Evolutionary conservation across 2,888 invertebrate genomes (phyloP).

Genomic region (Litoditis marina): DNA sequence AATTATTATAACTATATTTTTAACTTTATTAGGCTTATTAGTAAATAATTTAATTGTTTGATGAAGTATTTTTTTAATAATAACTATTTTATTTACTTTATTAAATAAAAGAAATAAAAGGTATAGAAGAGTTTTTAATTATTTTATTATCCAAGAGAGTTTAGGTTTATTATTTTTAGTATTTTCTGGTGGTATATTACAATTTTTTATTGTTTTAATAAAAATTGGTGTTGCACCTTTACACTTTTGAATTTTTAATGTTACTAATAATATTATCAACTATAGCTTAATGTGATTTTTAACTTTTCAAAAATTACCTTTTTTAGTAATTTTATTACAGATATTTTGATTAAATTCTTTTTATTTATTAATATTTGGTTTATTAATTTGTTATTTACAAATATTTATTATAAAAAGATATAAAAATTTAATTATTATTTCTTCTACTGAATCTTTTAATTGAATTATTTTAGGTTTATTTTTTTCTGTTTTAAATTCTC

Average conservation of each 20-base stretch:
- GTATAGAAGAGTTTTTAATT: slow-evolving; percentile 36
- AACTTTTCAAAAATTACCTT: slow-evolving; percentile 65
- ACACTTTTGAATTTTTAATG: slow-evolving; percentile 41
- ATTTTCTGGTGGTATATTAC: slow-evolving; percentile 26
- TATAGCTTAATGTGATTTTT: slow-evolving; percentile 40
- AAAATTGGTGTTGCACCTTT: slow-evolving; percentile 40
- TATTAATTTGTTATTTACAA: slow-evolving; percentile 38
- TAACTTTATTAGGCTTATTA: slow-evolving; percentile 23
- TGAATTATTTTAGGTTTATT: slow-evolving; percentile 61
- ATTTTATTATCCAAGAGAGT: slow-evolving; percentile 41
- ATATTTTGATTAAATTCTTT: slow-evolving; percentile 26
- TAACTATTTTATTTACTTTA: slow-evolving; percentile 34
- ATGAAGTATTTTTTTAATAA: slow-evolving; percentile 39
- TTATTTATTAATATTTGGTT: slow-evolving; percentile 35
- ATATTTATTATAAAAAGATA: slow-evolving; percentile 41
- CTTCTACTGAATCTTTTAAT: slow-evolving; percentile 49
- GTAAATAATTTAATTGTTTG: slow-evolving; percentile 32
- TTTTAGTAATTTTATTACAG: slow-evolving; percentile 68
- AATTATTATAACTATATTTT: slow-evolving; percentile 26
- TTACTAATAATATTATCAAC: slow-evolving; percentile 33
- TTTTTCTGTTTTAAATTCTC: slow-evolving; percentile 31
- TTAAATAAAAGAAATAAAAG: slow-evolving; percentile 36
- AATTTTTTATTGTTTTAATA: slow-evolving; percentile 39
- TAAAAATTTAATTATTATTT: slow-evolving; percentile 37
- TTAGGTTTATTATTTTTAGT: slow-evolving; percentile 37